These are phyloP conservation scores for Megalopta genalis DNA, from an alignment of 1,140 invertebrate species.

Conservation along the genomic window DNA sequence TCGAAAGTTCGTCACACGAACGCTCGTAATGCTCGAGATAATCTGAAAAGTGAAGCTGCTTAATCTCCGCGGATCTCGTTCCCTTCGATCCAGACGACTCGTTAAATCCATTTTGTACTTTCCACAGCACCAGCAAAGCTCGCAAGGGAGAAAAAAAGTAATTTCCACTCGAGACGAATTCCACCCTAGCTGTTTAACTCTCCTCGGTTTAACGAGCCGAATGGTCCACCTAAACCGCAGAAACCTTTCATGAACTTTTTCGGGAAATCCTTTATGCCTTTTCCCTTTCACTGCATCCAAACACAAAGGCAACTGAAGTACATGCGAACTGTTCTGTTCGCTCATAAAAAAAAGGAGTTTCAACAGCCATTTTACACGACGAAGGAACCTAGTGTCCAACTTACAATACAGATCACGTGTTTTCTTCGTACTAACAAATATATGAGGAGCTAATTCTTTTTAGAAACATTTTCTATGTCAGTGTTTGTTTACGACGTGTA, in stretches of 20 bases:
- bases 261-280: conserved; percentile 28
- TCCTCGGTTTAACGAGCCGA: conserved; percentile 43
- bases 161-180: conserved; percentile 57
- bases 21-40: not conserved
- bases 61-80: conserved; percentile 5
- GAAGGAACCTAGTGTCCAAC: not conserved
- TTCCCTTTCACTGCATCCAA: not conserved
- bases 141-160: conserved; percentile 25
- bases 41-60: not conserved
- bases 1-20: not conserved
- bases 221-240: conserved; percentile 40
- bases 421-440: no score
- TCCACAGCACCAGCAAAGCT: not conserved
- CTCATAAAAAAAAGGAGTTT: not conserved
- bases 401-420: not conserved
- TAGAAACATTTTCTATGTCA: no score
- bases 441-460: no score
- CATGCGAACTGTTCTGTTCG: not conserved
- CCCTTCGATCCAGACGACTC: conserved; percentile 27
- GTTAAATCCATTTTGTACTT: conserved; percentile 43
- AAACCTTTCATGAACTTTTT: conserved; percentile 33
- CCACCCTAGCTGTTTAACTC: conserved; percentile 33
- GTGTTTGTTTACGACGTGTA: no score
- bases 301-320: conserved; percentile 25
- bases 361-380: not conserved